Percentiles rank a stretch among this genome's conserved stretches.
These are phyloP conservation scores for Cyphomyrus plagiostoma DNA, from an alignment of 2,113 vertebrate species.

Conservation along the genomic window DNA sequence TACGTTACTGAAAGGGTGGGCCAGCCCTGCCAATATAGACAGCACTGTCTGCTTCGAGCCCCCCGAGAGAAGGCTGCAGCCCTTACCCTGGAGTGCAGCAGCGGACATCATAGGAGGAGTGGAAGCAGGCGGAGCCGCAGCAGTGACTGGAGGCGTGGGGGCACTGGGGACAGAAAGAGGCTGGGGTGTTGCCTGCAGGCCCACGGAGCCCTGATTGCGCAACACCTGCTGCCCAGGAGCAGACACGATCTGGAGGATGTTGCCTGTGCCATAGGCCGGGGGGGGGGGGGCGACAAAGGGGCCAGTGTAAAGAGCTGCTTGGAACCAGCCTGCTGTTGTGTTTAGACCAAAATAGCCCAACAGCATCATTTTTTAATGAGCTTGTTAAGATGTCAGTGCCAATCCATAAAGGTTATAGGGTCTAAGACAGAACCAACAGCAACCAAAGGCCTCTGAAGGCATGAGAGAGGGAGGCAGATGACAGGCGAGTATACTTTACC, in stretches of 20 bases:
- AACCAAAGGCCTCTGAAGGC: background rate
- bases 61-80: background rate
- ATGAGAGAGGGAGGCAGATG: background rate
- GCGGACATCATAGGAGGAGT: constrained; percentile 42
- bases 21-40: background rate
- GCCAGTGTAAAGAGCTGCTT: background rate
- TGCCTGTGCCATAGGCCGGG: constrained; percentile 61
- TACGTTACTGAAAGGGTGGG: background rate
- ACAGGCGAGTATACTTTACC: constrained; percentile 43
- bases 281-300: background rate
- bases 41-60: background rate
- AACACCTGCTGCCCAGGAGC: constrained; percentile 79
- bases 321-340: background rate
- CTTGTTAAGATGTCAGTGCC: background rate
- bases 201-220: constrained; percentile 72
- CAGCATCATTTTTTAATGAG: background rate
- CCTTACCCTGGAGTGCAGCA: constrained; percentile 63
- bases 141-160: constrained; percentile 57
- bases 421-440: background rate
- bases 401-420: background rate
- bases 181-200: constrained; percentile 73
- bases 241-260: constrained; percentile 85
- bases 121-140: constrained; percentile 49
- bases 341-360: background rate
- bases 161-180: constrained; percentile 63